These are phyloP conservation scores for Macrostomum lignano DNA, from an alignment of 1,140 invertebrate species.

Conservation along the genomic window DNA sequence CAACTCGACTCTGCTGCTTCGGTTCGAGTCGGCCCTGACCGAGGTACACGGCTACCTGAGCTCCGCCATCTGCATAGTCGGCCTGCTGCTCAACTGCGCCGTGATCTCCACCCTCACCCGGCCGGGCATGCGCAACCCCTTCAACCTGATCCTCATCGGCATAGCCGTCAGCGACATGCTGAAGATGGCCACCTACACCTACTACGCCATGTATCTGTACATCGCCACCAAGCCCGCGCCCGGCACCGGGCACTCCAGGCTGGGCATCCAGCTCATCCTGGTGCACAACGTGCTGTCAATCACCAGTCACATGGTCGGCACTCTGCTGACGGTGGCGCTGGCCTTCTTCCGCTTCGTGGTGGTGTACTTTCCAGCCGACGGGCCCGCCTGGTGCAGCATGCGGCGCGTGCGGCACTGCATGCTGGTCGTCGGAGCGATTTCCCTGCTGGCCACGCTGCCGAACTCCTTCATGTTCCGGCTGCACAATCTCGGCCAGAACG, in stretches of 20 bases:
- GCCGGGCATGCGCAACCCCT: slow-evolving; percentile 42
- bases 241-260: not conserved
- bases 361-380: no score
- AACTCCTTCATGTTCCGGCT: no score
- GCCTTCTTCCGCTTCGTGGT: slow-evolving; percentile 1
- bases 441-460: no score
- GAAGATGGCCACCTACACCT: slow-evolving; percentile 33
- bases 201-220: not conserved
- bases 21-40: not conserved
- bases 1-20: no score
- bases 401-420: no score
- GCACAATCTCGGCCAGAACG: no score
- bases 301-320: not conserved
- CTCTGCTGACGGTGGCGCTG: not conserved
- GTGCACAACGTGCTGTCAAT: not conserved
- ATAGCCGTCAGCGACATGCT: slow-evolving; percentile 48
- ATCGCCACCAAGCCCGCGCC: not conserved
- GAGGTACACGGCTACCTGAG: slow-evolving; percentile 35
- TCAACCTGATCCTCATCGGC: slow-evolving; percentile 46
- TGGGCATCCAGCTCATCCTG: not conserved
- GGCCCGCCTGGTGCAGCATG: no score
- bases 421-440: no score
- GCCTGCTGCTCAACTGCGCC: slow-evolving; percentile 47
- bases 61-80: slow-evolving; percentile 45
- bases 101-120: slow-evolving; percentile 54